Evolutionary conservation across 2,113 vertebrate genomes (phyloP).

Genomic region (Antechinus flavipes): DNA sequence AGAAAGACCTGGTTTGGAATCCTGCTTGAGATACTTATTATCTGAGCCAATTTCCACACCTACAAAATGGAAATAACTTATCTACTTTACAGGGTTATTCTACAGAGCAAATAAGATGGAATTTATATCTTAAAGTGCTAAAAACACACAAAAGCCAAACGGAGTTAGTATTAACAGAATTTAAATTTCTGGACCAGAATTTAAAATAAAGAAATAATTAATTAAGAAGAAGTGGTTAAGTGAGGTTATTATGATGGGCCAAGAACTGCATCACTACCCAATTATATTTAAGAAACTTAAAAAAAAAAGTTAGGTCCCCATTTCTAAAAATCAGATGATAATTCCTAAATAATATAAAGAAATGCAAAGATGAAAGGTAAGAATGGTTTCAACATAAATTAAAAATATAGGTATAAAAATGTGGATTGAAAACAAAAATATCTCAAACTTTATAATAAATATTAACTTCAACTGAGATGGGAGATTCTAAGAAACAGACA

Average conservation of each 20-base stretch:
- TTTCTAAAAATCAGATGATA: no score
- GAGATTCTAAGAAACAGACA: neutral
- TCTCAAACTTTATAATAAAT: neutral
- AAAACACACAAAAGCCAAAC: no score
- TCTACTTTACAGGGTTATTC: neutral
- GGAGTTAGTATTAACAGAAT: neutral
- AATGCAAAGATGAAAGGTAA: neutral
- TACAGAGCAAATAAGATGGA: neutral
- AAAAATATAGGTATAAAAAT: neutral
- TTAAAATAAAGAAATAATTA: neutral
- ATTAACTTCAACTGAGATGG: neutral
- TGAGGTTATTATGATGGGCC: neutral
- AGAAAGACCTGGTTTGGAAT: neutral
- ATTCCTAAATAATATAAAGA: no score
- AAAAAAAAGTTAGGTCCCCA: no score
- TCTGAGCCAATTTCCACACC: neutral
- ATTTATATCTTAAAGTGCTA: neutral
- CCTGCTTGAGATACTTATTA: neutral
- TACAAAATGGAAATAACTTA: neutral
- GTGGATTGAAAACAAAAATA: neutral
- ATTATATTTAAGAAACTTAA: neutral
- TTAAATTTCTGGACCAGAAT: neutral
- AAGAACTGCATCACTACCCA: neutral
- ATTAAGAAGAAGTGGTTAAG: neutral
- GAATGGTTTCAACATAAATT: neutral